phyloP scores from a whole-genome alignment of 2,113 vertebrate genomes.

The Toxostoma redivivum region DNA sequence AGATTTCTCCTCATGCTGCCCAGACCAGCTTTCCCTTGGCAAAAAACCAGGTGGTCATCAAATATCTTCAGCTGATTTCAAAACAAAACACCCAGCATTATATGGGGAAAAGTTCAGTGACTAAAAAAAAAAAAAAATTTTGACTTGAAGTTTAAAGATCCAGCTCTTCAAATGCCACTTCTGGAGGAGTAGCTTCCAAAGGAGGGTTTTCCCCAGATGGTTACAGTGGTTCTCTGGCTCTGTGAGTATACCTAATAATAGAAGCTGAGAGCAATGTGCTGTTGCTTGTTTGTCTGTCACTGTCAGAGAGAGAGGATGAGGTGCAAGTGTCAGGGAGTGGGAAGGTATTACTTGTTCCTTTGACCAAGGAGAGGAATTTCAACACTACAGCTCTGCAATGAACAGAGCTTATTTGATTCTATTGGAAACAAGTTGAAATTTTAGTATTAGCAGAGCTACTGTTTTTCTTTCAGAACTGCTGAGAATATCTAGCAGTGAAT shows the following conservation, averaged over 20 bases:
- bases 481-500: conserved; percentile 34
- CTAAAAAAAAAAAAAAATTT: background rate
- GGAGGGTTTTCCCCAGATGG: background rate
- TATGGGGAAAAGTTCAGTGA: background rate
- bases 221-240: background rate
- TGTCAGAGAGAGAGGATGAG: background rate
- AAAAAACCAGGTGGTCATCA: background rate
- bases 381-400: background rate
- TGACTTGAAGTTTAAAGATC: background rate
- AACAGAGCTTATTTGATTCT: conserved; percentile 29
- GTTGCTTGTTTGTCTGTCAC: accelerated
- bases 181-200: background rate
- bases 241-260: background rate
- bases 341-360: background rate
- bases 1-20: background rate
- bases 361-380: conserved; percentile 1
- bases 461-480: conserved; percentile 31
- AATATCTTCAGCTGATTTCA: background rate
- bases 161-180: background rate
- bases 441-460: conserved; percentile 2
- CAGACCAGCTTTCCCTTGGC: background rate
- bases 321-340: background rate
- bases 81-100: background rate
- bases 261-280: background rate
- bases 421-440: conserved; percentile 10